Conservation (phyloP, 2,888 invertebrate species). For the Temnothorax ravouxi region DNA sequence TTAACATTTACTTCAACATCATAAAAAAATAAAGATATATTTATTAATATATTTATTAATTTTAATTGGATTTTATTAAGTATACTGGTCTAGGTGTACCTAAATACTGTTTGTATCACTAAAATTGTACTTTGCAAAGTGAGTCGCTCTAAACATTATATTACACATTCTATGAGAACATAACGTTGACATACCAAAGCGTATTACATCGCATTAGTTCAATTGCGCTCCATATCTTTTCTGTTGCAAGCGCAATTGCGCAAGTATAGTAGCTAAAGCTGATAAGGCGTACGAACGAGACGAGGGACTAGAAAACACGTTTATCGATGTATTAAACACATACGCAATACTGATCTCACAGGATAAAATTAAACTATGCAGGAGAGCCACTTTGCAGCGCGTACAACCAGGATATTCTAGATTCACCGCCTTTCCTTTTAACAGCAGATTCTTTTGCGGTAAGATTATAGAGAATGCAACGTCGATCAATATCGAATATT, state of each 20-base stretch:
- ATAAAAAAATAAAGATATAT: neutral
- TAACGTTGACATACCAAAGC: slow-evolving; percentile 10
- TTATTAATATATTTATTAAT: neutral
- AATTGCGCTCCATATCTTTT: slow-evolving; percentile 45
- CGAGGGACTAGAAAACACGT: slow-evolving; percentile 39
- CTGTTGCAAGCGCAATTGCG: slow-evolving; percentile 47
- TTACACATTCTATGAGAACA: neutral
- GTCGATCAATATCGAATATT: neutral
- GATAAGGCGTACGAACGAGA: slow-evolving; percentile 30
- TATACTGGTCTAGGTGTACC: too few species aligned
- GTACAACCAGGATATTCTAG: slow-evolving; percentile 30
- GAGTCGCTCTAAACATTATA: neutral
- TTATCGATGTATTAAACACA: slow-evolving; percentile 45
- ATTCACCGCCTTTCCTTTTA: slow-evolving; percentile 30
- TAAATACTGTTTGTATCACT: neutral
- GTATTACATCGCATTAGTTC: slow-evolving; percentile 43
- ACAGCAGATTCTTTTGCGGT: neutral
- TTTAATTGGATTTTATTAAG: neutral
- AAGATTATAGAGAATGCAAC: neutral
- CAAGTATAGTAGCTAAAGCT: slow-evolving; percentile 38
- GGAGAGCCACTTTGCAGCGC: neutral
- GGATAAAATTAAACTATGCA: slow-evolving; percentile 43
- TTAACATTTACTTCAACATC: slow-evolving; percentile 18
- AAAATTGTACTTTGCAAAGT: neutral
- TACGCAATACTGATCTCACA: slow-evolving; percentile 40